Evolutionary conservation across 2,113 vertebrate species (phyloP), one percentile per base, ranked within the genome.

Genomic region (Sander vitreus): DNA sequence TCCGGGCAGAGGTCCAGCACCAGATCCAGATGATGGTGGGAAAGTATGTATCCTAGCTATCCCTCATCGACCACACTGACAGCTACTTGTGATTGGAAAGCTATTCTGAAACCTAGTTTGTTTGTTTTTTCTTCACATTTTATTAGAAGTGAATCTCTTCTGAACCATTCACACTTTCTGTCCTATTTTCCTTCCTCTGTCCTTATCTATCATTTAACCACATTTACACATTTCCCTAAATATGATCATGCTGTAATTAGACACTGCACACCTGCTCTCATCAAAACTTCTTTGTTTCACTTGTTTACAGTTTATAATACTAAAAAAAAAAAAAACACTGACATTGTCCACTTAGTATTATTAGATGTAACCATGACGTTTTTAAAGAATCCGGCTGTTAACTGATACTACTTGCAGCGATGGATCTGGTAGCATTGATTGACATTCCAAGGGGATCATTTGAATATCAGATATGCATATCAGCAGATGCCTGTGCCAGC

Each of bases 11-110:
- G 88, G 93, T 99, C 91, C 97, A 99, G 90, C 98, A 98, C 79
- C 98, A 99, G 95, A 95, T 99, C 72, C 98, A 97, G 39, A 81
- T 98, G 87, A 95, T 97, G 36, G 96, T 99, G 91, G 96, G 97
- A 96, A 99, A 97, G 98, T 99, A 92, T 86, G 98, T 93, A 66
- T 60, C 77, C 33, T 2, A 16, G 19, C 30, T 21, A 12, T 45
- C 71, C n/a, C 21, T 65, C 19, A 76, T 72, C 6, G 16, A 64
- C 53, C 16, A 15, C 25, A 36, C 54, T 21, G 65, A 64, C 6
- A 15, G 14, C 18, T 0, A 7, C 54, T 71, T 55, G 27, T 39
- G 19, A 76, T 62, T 43, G 8, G 10, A 55, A 57, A 21, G 18
- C 13, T 54, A 6, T 13, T 19, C 30, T 47, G 9, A 62, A 60